phyloP scores from a whole-genome alignment of 1,140 invertebrate genomes.

The Drosophila rufa region DNA sequence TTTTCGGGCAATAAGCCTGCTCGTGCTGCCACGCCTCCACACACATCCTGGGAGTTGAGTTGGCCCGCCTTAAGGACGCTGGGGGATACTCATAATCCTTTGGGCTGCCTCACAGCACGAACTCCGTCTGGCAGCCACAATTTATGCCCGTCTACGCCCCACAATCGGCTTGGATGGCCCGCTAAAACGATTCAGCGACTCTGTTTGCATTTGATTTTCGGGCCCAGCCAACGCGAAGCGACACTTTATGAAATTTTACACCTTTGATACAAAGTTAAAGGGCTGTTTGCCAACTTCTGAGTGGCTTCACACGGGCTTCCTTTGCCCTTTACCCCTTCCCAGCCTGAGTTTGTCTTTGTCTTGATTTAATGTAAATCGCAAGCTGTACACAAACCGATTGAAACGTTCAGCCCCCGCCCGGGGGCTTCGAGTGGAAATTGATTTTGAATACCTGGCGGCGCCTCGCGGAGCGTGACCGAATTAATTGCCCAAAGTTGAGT shows the following conservation, averaged over 20 bases:
- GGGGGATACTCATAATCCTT: slow-evolving; percentile 63
- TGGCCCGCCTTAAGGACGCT: slow-evolving; percentile 42
- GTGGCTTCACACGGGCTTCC: slow-evolving; percentile 27
- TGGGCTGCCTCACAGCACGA: slow-evolving; percentile 68
- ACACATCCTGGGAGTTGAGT: slow-evolving; percentile 3
- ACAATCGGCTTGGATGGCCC: neutral
- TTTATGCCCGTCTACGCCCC: slow-evolving; percentile 67
- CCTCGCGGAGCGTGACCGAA: slow-evolving; percentile 39
- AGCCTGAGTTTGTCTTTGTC: slow-evolving; percentile 8
- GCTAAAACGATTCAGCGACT: slow-evolving; percentile 36
- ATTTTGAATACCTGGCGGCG: slow-evolving; percentile 53
- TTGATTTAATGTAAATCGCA: slow-evolving; percentile 54
- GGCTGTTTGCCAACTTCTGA: slow-evolving; percentile 63
- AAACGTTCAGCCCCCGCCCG: slow-evolving; percentile 20
- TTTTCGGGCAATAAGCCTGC: slow-evolving; percentile 31
- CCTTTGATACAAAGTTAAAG: slow-evolving; percentile 81
- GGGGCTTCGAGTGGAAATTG: slow-evolving; percentile 53
- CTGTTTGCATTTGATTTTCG: slow-evolving; percentile 79
- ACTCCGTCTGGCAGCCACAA: slow-evolving; percentile 44
- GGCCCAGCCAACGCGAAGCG: slow-evolving; percentile 62
- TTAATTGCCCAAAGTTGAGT: slow-evolving; percentile 73
- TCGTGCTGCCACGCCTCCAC: slow-evolving; percentile 8
- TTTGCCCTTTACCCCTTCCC: neutral
- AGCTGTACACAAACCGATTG: slow-evolving; percentile 54
- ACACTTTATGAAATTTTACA: slow-evolving; percentile 77